Percentiles rank a stretch among this genome's conserved stretches.
Conservation (phyloP, 1,140 invertebrate genomes). For the Neoseiulus cucumeris region DNA sequence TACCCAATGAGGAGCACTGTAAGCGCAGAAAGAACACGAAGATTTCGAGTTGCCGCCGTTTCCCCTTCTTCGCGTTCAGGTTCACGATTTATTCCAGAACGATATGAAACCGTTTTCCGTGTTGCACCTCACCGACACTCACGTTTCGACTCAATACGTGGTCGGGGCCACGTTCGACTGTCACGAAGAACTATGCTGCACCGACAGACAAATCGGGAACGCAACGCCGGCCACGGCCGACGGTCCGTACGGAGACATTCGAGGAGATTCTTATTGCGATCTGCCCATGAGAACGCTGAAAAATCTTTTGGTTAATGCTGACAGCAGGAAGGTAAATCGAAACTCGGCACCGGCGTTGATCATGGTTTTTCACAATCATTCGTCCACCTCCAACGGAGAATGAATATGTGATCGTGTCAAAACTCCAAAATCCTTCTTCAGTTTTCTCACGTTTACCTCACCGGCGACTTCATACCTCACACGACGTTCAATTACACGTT, state of each 20-base stretch:
- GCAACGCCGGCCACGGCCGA: background rate
- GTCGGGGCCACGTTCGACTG: background rate
- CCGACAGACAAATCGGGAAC: background rate
- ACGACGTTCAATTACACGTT: background rate
- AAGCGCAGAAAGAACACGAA: no score
- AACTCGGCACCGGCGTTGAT: no score
- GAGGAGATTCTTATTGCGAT: background rate
- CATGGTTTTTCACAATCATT: no score
- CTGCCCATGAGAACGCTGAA: background rate
- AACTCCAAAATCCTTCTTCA: background rate
- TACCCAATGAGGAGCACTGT: background rate
- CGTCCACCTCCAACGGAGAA: no score
- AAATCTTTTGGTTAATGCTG: no score
- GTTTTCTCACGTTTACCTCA: background rate
- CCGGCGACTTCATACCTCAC: background rate
- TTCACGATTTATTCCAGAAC: no score
- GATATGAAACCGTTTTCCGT: background rate
- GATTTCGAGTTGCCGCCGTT: no score
- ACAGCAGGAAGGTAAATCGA: no score
- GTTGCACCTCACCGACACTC: background rate
- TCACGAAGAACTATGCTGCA: background rate
- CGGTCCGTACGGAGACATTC: background rate
- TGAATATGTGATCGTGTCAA: no score
- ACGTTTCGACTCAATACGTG: background rate
- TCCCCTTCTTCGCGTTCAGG: no score